These are phyloP conservation scores for Dolomedes plantarius DNA, from an alignment of 2,888 invertebrate genomes.

Conservation along the genomic window DNA sequence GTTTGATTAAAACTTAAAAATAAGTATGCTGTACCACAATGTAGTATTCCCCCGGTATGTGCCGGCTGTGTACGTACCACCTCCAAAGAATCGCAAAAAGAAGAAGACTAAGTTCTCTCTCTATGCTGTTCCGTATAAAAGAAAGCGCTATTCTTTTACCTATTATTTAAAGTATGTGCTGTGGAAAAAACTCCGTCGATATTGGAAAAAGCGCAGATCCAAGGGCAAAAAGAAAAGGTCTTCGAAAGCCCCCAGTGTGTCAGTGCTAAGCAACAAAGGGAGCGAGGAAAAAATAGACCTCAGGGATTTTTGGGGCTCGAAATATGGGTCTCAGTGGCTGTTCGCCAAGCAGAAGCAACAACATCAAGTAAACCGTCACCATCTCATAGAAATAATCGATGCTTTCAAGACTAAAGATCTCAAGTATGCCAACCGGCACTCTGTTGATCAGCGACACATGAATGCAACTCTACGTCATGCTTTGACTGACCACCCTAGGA, in stretches of 20 bases:
- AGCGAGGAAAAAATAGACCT: conserved; percentile 51
- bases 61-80: conserved; percentile 1
- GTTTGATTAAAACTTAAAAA: not conserved
- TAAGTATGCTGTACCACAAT: conserved; percentile 34
- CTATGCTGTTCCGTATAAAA: conserved; percentile 39
- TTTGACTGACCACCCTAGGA: not conserved
- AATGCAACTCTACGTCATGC: no score
- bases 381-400: conserved; percentile 49
- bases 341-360: conserved; percentile 48
- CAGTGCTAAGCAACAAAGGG: conserved; percentile 27
- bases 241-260: not conserved
- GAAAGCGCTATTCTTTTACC: conserved; percentile 40
- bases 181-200: conserved; percentile 50
- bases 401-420: conserved; percentile 56
- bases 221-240: conserved; percentile 23
- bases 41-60: conserved; percentile 26
- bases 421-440: conserved; percentile 44
- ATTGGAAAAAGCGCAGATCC: conserved; percentile 36
- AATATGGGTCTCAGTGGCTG: conserved; percentile 67
- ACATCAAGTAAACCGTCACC: conserved; percentile 18
- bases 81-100: conserved; percentile 12
- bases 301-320: conserved; percentile 63
- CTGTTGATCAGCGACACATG: no score
- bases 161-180: conserved; percentile 60
- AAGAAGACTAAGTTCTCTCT: not conserved